Percentiles rank a stretch among this genome's conserved stretches.
phyloP scores from a whole-genome alignment of 2,113 vertebrate genomes.

The Callorhinus ursinus region DNA sequence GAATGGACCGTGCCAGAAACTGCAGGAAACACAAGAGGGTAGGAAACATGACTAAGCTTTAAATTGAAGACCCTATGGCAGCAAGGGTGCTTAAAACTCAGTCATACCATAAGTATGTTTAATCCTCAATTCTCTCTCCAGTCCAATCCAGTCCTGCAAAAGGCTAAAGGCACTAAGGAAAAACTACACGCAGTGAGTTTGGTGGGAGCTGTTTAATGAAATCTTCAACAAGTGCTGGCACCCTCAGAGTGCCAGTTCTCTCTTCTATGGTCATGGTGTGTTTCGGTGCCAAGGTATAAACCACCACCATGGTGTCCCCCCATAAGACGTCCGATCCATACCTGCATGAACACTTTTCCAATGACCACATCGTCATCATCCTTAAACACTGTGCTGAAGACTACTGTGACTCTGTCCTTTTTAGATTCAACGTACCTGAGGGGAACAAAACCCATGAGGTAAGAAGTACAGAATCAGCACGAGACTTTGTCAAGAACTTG shows the following conservation, averaged over 20 bases:
- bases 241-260: neutral
- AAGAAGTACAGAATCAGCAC: neutral
- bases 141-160: neutral
- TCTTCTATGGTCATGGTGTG: neutral
- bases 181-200: neutral
- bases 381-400: slow-evolving; percentile 99
- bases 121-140: neutral
- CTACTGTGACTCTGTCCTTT: slow-evolving; percentile 98
- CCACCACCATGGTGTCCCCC: too few species aligned
- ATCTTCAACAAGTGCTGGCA: neutral
- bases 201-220: neutral
- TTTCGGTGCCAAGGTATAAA: neutral
- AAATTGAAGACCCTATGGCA: neutral
- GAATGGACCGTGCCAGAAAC: neutral
- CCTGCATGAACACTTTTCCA: slow-evolving; percentile 99
- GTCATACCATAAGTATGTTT: neutral
- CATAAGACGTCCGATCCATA: slow-evolving; percentile 73
- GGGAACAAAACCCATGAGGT: slow-evolving; percentile 35
- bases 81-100: neutral
- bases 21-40: neutral
- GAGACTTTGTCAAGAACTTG: neutral
- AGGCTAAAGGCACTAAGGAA: neutral
- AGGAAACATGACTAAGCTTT: slow-evolving; percentile 1
- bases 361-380: slow-evolving; percentile 99
- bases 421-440: slow-evolving; percentile 97